These are phyloP conservation scores for Panagrolaimus sp. DNA, from an alignment of 1,140 invertebrate species.

Conservation along the genomic window DNA sequence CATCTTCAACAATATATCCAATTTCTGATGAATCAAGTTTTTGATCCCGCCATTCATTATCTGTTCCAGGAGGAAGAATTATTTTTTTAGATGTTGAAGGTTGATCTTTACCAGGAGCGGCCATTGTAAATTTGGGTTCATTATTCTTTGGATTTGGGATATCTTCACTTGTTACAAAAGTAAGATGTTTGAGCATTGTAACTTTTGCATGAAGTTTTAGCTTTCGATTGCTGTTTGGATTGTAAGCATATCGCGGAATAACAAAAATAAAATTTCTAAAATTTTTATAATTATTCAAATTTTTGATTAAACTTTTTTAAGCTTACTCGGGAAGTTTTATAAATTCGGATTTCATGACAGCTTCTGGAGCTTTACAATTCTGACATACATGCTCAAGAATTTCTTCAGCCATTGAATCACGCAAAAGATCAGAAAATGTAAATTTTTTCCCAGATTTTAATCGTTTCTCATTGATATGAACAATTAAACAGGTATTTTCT, in stretches of 20 bases:
- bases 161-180: neutral
- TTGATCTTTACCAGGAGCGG: too few species aligned
- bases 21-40: too few species aligned
- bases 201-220: neutral
- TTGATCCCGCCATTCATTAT: too few species aligned
- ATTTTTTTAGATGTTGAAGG: too few species aligned
- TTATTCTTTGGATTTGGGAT: neutral
- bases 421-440: neutral
- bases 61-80: too few species aligned
- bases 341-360: neutral
- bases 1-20: too few species aligned
- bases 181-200: neutral
- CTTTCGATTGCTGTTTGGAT: neutral
- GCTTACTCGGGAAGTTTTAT: neutral
- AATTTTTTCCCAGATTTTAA: neutral
- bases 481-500: neutral
- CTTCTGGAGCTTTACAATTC: neutral
- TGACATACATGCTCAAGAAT: neutral
- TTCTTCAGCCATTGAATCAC: neutral
- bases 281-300: neutral
- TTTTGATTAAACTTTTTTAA: neutral
- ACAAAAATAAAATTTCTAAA: neutral
- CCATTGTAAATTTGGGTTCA: too few species aligned
- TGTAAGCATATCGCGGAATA: neutral
- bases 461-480: neutral